phyloP scores from a whole-genome alignment of 2,888 invertebrate species.

The Torymus tubicola region DNA sequence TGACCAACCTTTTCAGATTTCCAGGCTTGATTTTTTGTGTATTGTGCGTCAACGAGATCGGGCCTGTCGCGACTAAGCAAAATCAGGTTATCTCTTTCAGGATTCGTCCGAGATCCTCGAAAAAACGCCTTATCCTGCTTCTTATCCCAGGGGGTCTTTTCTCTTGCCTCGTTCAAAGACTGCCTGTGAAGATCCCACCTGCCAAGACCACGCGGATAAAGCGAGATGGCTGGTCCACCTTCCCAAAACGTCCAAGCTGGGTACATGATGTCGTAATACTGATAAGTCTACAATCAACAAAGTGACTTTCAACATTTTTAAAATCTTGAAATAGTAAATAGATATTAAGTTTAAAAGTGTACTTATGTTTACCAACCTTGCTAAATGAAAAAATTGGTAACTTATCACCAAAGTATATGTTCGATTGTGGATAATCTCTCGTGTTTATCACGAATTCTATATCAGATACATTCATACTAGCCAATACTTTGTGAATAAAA shows the following conservation, averaged over 20 bases:
- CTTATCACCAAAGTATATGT: conserved; percentile 79
- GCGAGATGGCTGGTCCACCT: conserved; percentile 96
- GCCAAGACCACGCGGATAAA: conserved; percentile 95
- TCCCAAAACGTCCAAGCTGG: conserved; percentile 99
- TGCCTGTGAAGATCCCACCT: conserved; percentile 92
- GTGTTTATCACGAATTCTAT: conserved; percentile 93
- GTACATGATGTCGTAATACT: conserved; percentile 94
- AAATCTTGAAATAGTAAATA: too few relatives aligned
- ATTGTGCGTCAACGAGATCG: conserved; percentile 91
- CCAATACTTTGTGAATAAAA: conserved; percentile 85
- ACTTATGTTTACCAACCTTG: conserved; percentile 80
- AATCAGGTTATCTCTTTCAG: conserved; percentile 92
- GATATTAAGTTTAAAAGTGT: too few relatives aligned
- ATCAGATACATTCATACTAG: conserved; percentile 82
- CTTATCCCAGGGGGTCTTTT: conserved; percentile 85
- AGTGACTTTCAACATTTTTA: too few relatives aligned
- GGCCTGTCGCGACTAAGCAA: conserved; percentile 86
- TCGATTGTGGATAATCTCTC: conserved; percentile 94
- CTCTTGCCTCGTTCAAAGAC: conserved; percentile 82
- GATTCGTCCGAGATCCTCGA: conserved; percentile 94
- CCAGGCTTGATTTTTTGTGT: conserved; percentile 99
- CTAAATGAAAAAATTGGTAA: conserved; percentile 97
- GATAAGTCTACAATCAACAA: conserved; percentile 78
- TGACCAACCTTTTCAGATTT: conserved; percentile 87
- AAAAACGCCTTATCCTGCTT: conserved; percentile 89